A percentile compares a stretch with the other conserved stretches of the same genome.
Evolutionary conservation across 1,140 invertebrate genomes (phyloP).

Genomic region (Drosophila triauraria): DNA sequence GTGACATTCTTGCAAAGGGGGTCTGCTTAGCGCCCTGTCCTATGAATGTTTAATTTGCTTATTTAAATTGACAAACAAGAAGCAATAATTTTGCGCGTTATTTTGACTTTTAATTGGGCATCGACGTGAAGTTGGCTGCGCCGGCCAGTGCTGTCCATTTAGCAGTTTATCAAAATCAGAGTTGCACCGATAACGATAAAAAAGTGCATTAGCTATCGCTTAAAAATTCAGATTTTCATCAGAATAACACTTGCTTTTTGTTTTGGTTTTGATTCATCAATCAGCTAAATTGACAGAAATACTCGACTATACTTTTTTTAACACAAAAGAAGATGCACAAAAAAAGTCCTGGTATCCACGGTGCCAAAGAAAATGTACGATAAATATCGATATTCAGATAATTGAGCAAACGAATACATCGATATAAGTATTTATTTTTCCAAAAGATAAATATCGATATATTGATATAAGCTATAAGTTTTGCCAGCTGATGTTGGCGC

Average conservation of each 20-base stretch:
- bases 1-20: slow-evolving; percentile 5
- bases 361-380: not conserved
- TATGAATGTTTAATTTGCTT: not conserved
- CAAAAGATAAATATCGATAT: not conserved
- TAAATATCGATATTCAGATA: not conserved
- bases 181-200: too few species aligned
- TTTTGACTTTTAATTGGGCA: slow-evolving; percentile 3
- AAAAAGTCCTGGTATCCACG: too few species aligned
- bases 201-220: too few species aligned
- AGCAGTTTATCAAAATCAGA: too few species aligned
- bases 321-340: too few species aligned
- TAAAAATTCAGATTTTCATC: too few species aligned
- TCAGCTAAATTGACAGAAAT: too few species aligned
- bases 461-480: not conserved
- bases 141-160: too few species aligned
- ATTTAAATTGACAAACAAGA: not conserved
- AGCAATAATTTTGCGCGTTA: slow-evolving; percentile 13
- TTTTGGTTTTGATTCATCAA: too few species aligned
- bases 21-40: not conserved
- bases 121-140: slow-evolving; percentile 17
- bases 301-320: too few species aligned
- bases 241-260: too few species aligned
- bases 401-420: not conserved
- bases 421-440: not conserved
- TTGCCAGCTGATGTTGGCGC: too few species aligned